Evolutionary conservation across 1,140 invertebrate species (phyloP), one percentile per base, ranked within the genome.

Genomic region (Anadara kagoshimensis): DNA sequence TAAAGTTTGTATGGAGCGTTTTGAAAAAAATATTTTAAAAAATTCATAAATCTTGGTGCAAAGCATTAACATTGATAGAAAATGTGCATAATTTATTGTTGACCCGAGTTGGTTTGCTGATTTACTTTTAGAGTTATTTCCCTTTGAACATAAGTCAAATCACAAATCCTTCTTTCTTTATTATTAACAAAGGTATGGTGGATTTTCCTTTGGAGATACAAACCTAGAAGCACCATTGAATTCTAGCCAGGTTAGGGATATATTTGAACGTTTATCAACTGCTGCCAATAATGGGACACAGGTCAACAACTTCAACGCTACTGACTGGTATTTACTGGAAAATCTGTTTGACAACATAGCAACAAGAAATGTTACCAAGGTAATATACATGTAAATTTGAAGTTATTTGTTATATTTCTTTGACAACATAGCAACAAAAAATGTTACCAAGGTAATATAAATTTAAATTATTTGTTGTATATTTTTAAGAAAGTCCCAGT

Each of bases 191-290:
- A 83, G 82, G 53, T 83, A 88, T 83, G 91, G 91, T 43, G 91
- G 91, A 20, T 87, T 89, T 73, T 83, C 89, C 59, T 89, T 91
- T 81, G 89, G 86, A 49, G 79, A 81, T 59, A 47, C 57, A 12
- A 63, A 75, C 54, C 79, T 80, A 7, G 5, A 86, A 1, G 73
- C 75, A 1, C 22, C 66, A 8, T 49, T 87, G 5, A 90, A 91
- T 75, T 65, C 86, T 5, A 86, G 83, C 11, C 73, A 81, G 58
- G 44, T 87, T 12, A 65, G 69, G 29, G 18, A 44, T 7, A 44
- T 73, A 1, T 29, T 87, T 18, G 70, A 82, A n/a, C 44, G 76
- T 20, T 68, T 88, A 10, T 53, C 77, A 1, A 61, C 20, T 18
- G 81, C 82, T 29, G 76, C 78, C 12, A 83, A 82, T 69, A 81